These are phyloP conservation scores for Caenorhabditis japonica DNA, from an alignment of 2,888 invertebrate genomes.

Conservation along the genomic window DNA sequence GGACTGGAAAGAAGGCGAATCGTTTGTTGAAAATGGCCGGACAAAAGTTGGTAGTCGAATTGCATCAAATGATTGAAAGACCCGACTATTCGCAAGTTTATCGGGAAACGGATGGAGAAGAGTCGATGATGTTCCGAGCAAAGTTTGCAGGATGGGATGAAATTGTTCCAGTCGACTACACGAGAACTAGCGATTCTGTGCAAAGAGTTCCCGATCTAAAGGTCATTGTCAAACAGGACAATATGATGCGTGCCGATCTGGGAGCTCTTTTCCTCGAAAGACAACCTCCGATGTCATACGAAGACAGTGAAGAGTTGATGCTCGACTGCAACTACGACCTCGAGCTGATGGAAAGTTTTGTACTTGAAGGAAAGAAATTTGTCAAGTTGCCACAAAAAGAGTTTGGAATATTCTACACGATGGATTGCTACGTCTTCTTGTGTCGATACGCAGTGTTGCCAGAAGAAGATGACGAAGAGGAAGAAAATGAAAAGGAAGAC, in stretches of 20 bases:
- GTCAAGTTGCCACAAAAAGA: constrained; percentile 95
- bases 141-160: constrained; percentile 99
- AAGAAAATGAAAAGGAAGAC: constrained; percentile 33
- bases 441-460: constrained; percentile 89
- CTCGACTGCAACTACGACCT: constrained; percentile 97
- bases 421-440: constrained; percentile 97
- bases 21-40: constrained; percentile 80
- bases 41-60: constrained; percentile 81
- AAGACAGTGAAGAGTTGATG: constrained; percentile 75
- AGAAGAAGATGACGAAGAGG: constrained; percentile 63
- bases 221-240: constrained; percentile 81
- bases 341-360: constrained; percentile 97
- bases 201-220: constrained; percentile 94
- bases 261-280: constrained; percentile 95
- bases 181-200: constrained; percentile 96
- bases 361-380: constrained; percentile 95
- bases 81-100: constrained; percentile 88
- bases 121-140: constrained; percentile 87
- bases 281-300: constrained; percentile 85
- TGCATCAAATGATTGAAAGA: constrained; percentile 90
- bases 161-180: constrained; percentile 98
- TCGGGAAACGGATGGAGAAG: constrained; percentile 78
- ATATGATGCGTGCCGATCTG: constrained; percentile 85
- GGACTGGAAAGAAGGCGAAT: constrained; percentile 96
- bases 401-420: constrained; percentile 88